Evolutionary conservation across 37 sponge, comb jelly and placozoan genomes (phyloP).

Genomic region (Hormiphora californensis): DNA sequence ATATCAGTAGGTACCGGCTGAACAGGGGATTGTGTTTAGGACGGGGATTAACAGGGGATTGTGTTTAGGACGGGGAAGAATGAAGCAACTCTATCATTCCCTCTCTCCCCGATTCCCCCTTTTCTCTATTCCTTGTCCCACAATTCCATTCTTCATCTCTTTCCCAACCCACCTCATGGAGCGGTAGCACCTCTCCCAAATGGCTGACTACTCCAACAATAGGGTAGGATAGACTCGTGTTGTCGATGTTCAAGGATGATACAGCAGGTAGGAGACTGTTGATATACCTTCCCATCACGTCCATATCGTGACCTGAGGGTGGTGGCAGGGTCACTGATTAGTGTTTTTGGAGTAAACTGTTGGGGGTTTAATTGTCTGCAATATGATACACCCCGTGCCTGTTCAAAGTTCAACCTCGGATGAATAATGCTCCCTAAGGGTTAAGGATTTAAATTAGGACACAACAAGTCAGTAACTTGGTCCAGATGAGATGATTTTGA

Average conservation of each 20-base stretch:
- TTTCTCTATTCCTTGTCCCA: too few species aligned
- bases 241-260: slow-evolving; percentile 13
- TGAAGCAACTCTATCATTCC: too few species aligned
- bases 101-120: too few species aligned
- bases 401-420: too few species aligned
- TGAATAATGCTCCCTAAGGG: background rate
- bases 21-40: background rate
- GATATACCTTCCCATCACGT: slow-evolving; percentile 31
- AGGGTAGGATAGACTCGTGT: background rate
- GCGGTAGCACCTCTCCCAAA: background rate
- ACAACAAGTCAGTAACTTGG: background rate
- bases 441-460: background rate
- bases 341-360: too few species aligned
- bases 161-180: slow-evolving; percentile 25
- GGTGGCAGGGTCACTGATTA: background rate
- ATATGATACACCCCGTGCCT: too few species aligned
- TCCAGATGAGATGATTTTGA: background rate
- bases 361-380: too few species aligned
- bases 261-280: slow-evolving; percentile 40
- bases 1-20: slow-evolving; percentile 48
- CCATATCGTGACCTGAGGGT: slow-evolving; percentile 17
- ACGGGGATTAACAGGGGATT: background rate
- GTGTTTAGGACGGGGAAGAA: slow-evolving; percentile 12
- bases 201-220: background rate
- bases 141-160: too few species aligned